A percentile compares a stretch with the other conserved stretches of the same genome.
phyloP scores from a whole-genome alignment of 2,113 vertebrate species.

The Ciconia boyciana region DNA sequence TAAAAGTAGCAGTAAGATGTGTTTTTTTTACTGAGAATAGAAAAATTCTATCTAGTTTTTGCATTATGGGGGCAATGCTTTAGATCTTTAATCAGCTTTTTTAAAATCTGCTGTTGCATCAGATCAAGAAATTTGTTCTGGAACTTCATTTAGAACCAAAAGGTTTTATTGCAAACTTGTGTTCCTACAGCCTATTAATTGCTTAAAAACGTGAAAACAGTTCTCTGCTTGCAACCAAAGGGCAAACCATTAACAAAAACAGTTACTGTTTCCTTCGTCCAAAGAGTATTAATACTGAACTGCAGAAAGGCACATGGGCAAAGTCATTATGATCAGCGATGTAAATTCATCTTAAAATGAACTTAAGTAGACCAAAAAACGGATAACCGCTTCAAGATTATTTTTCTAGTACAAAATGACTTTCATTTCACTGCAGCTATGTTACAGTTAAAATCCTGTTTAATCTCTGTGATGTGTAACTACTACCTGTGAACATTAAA shows the following conservation, averaged over 20 bases:
- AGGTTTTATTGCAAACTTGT: conserved; percentile 45
- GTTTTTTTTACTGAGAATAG: conserved; percentile 55
- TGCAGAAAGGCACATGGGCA: conserved; percentile 50
- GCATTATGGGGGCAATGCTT: conserved; percentile 55
- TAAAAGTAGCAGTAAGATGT: conserved; percentile 33
- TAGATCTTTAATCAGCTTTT: conserved; percentile 48
- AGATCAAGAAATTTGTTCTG: conserved; percentile 46
- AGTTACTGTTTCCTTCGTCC: conserved; percentile 74
- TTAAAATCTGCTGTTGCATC: conserved; percentile 58
- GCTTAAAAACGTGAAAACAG: conserved; percentile 64
- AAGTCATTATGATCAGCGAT: conserved; percentile 67
- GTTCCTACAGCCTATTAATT: conserved; percentile 67
- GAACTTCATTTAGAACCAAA: conserved; percentile 59
- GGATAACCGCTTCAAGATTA: conserved; percentile 73
- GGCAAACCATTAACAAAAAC: conserved; percentile 73
- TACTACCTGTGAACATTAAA: conserved; percentile 83
- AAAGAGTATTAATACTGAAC: conserved; percentile 73
- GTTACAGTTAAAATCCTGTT: conserved; percentile 76
- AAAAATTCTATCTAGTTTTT: conserved; percentile 58
- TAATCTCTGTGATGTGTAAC: conserved; percentile 79
- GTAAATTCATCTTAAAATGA: conserved; percentile 70
- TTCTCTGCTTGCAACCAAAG: conserved; percentile 85
- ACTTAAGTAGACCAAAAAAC: conserved; percentile 78
- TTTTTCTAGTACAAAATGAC: conserved; percentile 78
- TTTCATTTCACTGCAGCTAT: conserved; percentile 71